Conservation (phyloP, 2,888 invertebrate species). For the Aphodius sticticus region DNA sequence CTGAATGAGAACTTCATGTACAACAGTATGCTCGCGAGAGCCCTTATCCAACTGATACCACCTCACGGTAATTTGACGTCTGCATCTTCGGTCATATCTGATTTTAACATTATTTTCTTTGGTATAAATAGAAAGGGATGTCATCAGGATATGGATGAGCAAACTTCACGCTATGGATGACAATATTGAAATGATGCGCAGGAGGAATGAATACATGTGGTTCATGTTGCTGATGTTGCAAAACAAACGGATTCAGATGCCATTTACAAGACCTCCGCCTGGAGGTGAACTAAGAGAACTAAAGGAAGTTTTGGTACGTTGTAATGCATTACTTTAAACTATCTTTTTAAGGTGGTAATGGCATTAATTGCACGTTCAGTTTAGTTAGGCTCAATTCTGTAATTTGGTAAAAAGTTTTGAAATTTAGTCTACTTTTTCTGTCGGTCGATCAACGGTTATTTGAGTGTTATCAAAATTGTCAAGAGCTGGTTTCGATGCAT, state of each 20-base stretch:
- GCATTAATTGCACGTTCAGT: no score
- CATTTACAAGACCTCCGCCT: slow-evolving; percentile 56
- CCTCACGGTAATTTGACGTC: slow-evolving; percentile 31
- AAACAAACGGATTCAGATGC: slow-evolving; percentile 55
- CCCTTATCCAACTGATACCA: slow-evolving; percentile 58
- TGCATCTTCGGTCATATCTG: neutral
- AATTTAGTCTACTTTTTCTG: no score
- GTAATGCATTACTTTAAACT: neutral
- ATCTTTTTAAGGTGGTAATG: no score
- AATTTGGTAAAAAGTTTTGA: no score
- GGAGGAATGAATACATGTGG: slow-evolving; percentile 61
- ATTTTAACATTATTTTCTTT: neutral
- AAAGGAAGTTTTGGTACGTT: slow-evolving; percentile 55
- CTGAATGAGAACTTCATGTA: slow-evolving; percentile 59
- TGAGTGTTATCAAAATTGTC: no score
- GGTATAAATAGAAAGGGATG: slow-evolving; percentile 37
- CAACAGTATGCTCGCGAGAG: slow-evolving; percentile 60
- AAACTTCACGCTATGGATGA: slow-evolving; percentile 54
- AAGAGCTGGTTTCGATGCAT: no score
- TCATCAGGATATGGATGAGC: slow-evolving; percentile 57
- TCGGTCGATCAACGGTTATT: no score
- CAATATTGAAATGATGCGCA: slow-evolving; percentile 50
- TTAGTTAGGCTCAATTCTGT: no score
- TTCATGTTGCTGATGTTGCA: slow-evolving; percentile 60
- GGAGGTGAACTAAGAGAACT: slow-evolving; percentile 53